Conservation (phyloP, 1,140 invertebrate genomes). For the Macrostomum lignano region DNA sequence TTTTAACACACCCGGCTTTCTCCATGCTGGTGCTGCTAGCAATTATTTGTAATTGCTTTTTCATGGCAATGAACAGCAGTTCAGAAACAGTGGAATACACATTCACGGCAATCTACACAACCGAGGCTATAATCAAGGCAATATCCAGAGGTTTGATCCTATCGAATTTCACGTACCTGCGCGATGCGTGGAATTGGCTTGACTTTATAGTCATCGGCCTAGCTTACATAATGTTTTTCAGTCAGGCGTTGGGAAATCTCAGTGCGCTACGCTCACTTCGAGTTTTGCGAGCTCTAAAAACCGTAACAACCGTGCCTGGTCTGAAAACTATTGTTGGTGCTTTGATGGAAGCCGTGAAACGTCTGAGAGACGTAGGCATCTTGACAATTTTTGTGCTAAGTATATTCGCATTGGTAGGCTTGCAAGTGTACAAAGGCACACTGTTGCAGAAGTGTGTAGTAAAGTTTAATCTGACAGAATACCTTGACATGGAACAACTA, state of each 20-base stretch:
- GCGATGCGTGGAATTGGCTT: slow-evolving; percentile 89
- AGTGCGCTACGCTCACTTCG: slow-evolving; percentile 70
- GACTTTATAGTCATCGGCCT: slow-evolving; percentile 77
- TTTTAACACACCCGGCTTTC: slow-evolving; percentile 84
- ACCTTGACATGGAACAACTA: no score
- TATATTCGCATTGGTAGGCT: slow-evolving; percentile 83
- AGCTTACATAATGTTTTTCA: slow-evolving; percentile 74
- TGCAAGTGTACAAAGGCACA: slow-evolving; percentile 91
- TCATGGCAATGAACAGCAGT: slow-evolving; percentile 68
- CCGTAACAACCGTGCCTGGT: slow-evolving; percentile 85
- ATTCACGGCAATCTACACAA: slow-evolving; percentile 73
- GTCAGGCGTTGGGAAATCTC: slow-evolving; percentile 45
- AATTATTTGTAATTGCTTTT: slow-evolving; percentile 80
- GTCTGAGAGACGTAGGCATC: slow-evolving; percentile 93
- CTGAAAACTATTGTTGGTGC: slow-evolving; percentile 96
- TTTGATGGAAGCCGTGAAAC: slow-evolving; percentile 94
- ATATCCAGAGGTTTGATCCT: slow-evolving; percentile 74
- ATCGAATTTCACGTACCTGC: slow-evolving; percentile 72
- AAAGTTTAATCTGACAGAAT: no score
- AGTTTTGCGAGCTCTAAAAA: slow-evolving; percentile 71
- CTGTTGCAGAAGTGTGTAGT: slow-evolving; percentile 80
- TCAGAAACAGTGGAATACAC: slow-evolving; percentile 69
- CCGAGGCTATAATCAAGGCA: slow-evolving; percentile 76
- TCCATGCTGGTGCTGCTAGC: slow-evolving; percentile 77
- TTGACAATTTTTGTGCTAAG: slow-evolving; percentile 90